phyloP scores from a whole-genome alignment of 1,140 invertebrate species.

The Aleiodes sp. region DNA sequence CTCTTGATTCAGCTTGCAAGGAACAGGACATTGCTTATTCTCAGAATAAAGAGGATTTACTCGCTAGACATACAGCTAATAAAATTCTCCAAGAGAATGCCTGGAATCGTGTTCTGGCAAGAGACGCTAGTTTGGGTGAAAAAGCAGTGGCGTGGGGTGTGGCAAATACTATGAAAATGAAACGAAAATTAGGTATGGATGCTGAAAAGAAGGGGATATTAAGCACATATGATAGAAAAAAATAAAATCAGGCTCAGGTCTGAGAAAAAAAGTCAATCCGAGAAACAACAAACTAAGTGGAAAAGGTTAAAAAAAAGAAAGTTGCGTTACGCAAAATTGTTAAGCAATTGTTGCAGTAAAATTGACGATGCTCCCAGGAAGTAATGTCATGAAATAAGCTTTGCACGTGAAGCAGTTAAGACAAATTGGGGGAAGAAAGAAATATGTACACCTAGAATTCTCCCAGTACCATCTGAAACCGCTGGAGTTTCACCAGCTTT shows the following conservation, averaged over 20 bases:
- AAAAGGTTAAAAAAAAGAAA: neutral
- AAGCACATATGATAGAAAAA: neutral
- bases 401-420: slow-evolving; percentile 38
- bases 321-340: neutral
- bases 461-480: slow-evolving; percentile 34
- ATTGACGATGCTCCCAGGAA: neutral
- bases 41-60: neutral
- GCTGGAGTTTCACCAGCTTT: slow-evolving; percentile 29
- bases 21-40: too few relatives aligned
- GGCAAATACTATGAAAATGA: neutral
- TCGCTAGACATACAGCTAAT: too few relatives aligned
- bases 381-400: neutral
- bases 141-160: neutral
- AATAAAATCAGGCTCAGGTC: neutral
- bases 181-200: slow-evolving; percentile 1
- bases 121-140: neutral
- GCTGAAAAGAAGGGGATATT: neutral
- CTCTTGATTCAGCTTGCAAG: too few relatives aligned
- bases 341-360: neutral
- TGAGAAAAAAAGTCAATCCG: neutral
- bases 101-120: neutral
- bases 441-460: slow-evolving; percentile 26
- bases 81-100: too few relatives aligned
- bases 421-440: slow-evolving; percentile 18
- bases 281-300: too few relatives aligned